Base-by-base conservation (phyloP, 2,113 vertebrate genomes). In the Pterocles burchelli region DNA sequence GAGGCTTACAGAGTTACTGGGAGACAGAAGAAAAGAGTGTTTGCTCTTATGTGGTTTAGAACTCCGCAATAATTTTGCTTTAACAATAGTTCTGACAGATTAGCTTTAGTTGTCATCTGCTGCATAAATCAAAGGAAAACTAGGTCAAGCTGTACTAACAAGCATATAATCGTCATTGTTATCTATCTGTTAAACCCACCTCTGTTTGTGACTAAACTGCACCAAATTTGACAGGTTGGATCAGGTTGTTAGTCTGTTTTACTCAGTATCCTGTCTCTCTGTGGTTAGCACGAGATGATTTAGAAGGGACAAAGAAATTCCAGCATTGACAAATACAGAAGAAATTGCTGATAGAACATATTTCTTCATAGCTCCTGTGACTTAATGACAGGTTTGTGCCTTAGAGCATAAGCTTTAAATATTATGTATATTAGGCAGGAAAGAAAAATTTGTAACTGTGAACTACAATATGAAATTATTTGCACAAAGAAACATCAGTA, bases 141-240 rank as follows among this genome's bases (percentile, higher is more conserved):
- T 89, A 94, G 87, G 93, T 83, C 75, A 94, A 93, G 67, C 92
- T 90, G 59, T 85, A 74, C 93, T 93, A 83, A 94, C 20, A 95
- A 73, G 62, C n/a, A 48, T 26, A 18, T 63, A 91, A 93, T 91
- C 88, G 29, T 18, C 26, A 45, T 79, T 93, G 46, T 94, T 85
- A 80, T 74, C 74, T 80, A 33, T 38, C 58, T 59, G 58, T 85
- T 79, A 80, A 95, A 83, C 29, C 78, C 74, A 85, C 75, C 78
- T 94, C 51, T 11, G 0, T 76, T 74, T 89, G 57, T 59, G 70
- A 81, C 31, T 87, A 83, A 67, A 49, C 34, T 63, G 84, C 59
- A 89, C 15, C 77, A 59, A 80, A 87, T 4, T 52, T 86, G 51
- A 51, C 59, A 84, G 61, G 38, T 38, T 81, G 65, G 59, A 95